Evolutionary conservation across 2,888 invertebrate species (phyloP).

Genomic region (Nymphalis urticae): DNA sequence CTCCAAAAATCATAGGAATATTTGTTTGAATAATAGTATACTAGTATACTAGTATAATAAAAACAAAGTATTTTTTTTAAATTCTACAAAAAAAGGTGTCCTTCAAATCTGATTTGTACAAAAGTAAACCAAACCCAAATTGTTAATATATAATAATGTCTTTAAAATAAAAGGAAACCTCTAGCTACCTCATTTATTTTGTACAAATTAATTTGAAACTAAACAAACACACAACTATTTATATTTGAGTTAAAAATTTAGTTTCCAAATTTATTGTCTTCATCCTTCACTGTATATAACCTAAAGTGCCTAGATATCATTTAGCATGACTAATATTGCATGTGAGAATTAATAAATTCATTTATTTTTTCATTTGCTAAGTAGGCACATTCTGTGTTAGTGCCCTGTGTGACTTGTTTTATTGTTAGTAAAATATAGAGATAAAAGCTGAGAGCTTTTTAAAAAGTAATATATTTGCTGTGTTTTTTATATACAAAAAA

Average conservation of each 20-base stretch:
- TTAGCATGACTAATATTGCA: slow-evolving; percentile 39
- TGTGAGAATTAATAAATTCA: slow-evolving; percentile 22
- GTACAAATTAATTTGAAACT: not conserved
- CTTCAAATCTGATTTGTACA: too few species aligned
- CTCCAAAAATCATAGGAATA: not conserved
- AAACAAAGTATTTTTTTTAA: too few species aligned
- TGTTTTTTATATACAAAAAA: too few species aligned
- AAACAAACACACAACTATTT: not conserved
- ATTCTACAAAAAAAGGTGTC: too few species aligned
- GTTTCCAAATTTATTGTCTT: not conserved
- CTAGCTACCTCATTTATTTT: not conserved
- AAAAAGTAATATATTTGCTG: not conserved
- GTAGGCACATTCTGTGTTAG: slow-evolving; percentile 5
- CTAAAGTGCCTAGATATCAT: slow-evolving; percentile 31
- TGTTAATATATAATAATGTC: too few species aligned
- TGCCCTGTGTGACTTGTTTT: not conserved
- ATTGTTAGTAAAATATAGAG: not conserved
- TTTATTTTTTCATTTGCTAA: not conserved
- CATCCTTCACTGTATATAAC: slow-evolving; percentile 26
- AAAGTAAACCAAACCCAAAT: too few species aligned
- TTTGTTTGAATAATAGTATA: too few species aligned
- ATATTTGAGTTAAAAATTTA: not conserved
- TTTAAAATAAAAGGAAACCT: not conserved
- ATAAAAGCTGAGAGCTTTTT: not conserved
- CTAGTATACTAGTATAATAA: too few species aligned